Conservation (phyloP, 2,888 invertebrate genomes). For the Brachycybe producta region DNA sequence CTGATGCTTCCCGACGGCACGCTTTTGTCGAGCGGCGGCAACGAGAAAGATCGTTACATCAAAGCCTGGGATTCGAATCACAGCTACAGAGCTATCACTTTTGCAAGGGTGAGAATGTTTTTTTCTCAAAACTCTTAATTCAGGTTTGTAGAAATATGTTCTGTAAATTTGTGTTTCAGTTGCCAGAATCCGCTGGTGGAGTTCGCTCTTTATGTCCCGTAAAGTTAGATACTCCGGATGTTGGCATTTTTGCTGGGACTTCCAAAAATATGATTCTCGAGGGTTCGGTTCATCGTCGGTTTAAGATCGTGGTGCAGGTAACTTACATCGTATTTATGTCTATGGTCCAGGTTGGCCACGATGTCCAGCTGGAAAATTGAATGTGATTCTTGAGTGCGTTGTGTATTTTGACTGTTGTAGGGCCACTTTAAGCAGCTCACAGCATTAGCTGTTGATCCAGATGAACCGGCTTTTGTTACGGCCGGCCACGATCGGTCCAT, state of each 20-base stretch:
- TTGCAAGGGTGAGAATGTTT: slow-evolving; percentile 55
- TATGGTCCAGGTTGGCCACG: too few species aligned
- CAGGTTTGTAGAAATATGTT: background rate
- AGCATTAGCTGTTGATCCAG: slow-evolving; percentile 79
- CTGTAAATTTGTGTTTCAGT: slow-evolving; percentile 38
- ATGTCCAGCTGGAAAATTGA: background rate
- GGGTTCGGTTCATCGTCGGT: slow-evolving; percentile 75
- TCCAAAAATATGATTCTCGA: slow-evolving; percentile 78
- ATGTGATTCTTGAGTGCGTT: background rate
- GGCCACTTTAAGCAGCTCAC: slow-evolving; percentile 77
- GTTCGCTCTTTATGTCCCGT: slow-evolving; percentile 80
- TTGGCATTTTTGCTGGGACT: slow-evolving; percentile 81
- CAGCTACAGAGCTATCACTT: slow-evolving; percentile 77
- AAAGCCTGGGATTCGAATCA: slow-evolving; percentile 85
- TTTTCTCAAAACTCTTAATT: background rate
- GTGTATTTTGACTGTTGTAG: slow-evolving; percentile 40
- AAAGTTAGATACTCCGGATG: slow-evolving; percentile 72
- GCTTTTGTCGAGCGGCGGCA: slow-evolving; percentile 63
- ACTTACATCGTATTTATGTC: too few species aligned
- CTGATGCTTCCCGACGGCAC: slow-evolving; percentile 84
- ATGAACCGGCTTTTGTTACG: slow-evolving; percentile 79
- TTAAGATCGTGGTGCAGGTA: slow-evolving; percentile 40
- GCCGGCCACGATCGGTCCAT: slow-evolving; percentile 85
- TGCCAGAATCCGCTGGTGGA: slow-evolving; percentile 76
- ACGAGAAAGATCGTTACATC: slow-evolving; percentile 72